Evolutionary conservation across 2,797 vertebrate genomes (phyloP), one percentile per base, ranked within the genome.

Genomic region (Crax fasciolata): DNA sequence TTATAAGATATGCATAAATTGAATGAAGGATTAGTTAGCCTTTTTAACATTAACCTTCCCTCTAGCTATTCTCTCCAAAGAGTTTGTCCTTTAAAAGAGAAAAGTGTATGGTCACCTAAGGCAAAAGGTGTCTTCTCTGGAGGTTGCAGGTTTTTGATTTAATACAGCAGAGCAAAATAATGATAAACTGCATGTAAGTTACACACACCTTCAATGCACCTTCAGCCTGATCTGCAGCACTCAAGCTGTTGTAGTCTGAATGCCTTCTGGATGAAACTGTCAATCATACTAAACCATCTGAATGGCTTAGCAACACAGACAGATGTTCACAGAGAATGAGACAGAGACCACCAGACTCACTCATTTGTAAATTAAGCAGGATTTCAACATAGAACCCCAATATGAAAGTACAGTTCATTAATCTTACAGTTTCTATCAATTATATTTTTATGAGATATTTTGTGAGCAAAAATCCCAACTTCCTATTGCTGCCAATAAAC

Each of bases 321-420:
- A 97, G 94, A 95, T 94, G 87, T 76, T 95, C 71, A 49, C 66
- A 49, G 57, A 76, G 68, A 89, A 77, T 54, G 63, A 90, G 68
- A 58, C 71, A 82, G 63, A 89, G 73, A 75, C 84, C 91, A 91
- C 88, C 63, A 92, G 55, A 93, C 24, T 81, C 51, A 70, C 21
- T 74, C n/a, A 73, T 51, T 82, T 89, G 39, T 52, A 77, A 80
- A 89, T 84, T 78, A 75, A 94, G 84, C 15, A 77, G 38, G 67
- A 61, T 70, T 84, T 61, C 30, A 94, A 86, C 19, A 20, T 2
- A 38, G 27, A 13, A 4, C 24, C 84, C 63, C 18, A 27, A 14
- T 20, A 46, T 70, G 28, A 87, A 96, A 89, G 5, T 27, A 32
- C 41, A 28, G 9, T 68, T 93, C 38, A n/a, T 77, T 72, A 86